Base-by-base conservation (phyloP, 2,113 vertebrate species). In the Rissa tridactyla region DNA sequence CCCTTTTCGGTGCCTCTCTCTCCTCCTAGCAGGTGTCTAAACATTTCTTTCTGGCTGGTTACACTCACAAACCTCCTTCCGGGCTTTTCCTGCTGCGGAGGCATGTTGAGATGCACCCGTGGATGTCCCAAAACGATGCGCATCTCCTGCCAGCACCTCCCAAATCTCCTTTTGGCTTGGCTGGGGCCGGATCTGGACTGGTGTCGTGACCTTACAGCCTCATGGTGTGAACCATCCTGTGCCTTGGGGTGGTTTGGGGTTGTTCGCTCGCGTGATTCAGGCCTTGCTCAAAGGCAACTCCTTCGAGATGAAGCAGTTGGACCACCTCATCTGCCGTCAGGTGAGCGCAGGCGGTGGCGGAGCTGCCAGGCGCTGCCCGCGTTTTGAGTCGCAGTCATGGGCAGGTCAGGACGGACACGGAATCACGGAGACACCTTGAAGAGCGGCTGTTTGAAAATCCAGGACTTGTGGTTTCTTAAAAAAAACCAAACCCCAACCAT, bases 201-300 rank as follows among this genome's bases (percentile, higher is more conserved):
- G 11, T 38, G n/a, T 19, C 0, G 0, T 4, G 25, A 6, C 38
- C n/a, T 62, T 6, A 1, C 13, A 18, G 1, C 25, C 4, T 52
- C 0, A 3, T 29, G 44, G 15, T 26, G 55, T 27, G 40, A 51
- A 9, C 13, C 34, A 1, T 13, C 16, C 30, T 5, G 0, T 15
- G 29, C 65, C 52, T 42, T 4, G 1, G 38, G 16, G n/a, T 5
- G 14, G 3, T 5, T 52, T 70, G 6, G n/a, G 40, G 47, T 11
- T 61, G 11, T 7, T 69, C 4, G 0, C 12, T 68, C 57, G 32
- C 6, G 4, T 1, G 6, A 3, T 9, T 32, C 4, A 5, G 55
- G 14, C 7, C 7, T 29, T 29, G 51, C 54, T 61, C 11, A 2
- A 68, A 51, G 79, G 66, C 21, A 86, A 5, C 12, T 64, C 54